Percentiles rank a stretch among this genome's conserved stretches.
Evolutionary conservation across 2,113 vertebrate species (phyloP).

Genomic region (Edolisoma coerulescens): DNA sequence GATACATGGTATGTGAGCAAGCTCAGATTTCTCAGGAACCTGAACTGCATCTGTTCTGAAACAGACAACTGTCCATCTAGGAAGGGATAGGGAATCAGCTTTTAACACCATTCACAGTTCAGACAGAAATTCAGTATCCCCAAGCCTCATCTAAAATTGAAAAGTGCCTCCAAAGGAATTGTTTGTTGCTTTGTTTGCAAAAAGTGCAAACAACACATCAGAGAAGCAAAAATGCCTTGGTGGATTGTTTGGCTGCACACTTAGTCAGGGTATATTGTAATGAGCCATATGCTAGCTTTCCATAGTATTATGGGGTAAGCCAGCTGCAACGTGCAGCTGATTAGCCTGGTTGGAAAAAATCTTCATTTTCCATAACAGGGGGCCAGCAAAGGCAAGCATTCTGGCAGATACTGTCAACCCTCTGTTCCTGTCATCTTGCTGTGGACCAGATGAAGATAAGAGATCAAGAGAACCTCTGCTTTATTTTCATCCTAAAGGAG

Average conservation of each 20-base stretch:
- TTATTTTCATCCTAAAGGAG: neutral
- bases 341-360: constrained; percentile 32
- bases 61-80: neutral
- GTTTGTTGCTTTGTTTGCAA: constrained; percentile 63
- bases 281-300: constrained; percentile 65
- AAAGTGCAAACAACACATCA: constrained; percentile 57
- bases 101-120: neutral
- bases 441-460: neutral
- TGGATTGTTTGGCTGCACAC: constrained; percentile 50
- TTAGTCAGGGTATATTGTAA: constrained; percentile 53
- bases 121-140: constrained; percentile 10
- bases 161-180: constrained; percentile 45
- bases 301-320: constrained; percentile 8
- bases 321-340: constrained; percentile 24
- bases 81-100: neutral
- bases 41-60: neutral
- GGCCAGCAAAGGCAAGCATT: neutral
- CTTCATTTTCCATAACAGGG: neutral
- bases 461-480: neutral
- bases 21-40: neutral
- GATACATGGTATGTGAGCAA: neutral
- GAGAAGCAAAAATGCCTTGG: constrained; percentile 59
- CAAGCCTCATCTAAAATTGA: constrained; percentile 34
- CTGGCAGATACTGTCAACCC: neutral
- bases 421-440: neutral